Evolutionary conservation across 2,888 invertebrate species (phyloP).

Genomic region (Netelia virgata): DNA sequence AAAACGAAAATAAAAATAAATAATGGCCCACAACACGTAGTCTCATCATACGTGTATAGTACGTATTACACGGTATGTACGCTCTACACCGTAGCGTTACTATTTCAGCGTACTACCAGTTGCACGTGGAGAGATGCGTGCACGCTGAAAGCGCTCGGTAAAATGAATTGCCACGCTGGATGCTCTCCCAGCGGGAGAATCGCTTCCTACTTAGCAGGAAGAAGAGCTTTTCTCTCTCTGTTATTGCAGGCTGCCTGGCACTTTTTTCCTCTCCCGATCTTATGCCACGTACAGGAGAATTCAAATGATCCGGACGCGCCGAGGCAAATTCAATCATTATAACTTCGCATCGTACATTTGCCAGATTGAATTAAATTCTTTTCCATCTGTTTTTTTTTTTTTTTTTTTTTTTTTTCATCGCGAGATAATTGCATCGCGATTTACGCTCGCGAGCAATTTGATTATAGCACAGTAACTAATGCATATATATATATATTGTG

Average conservation of each 20-base stretch:
- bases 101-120: constrained; percentile 8
- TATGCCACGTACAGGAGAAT: constrained; percentile 37
- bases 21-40: constrained; percentile 63
- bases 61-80: constrained; percentile 49
- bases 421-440: constrained; percentile 36
- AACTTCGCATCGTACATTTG: constrained; percentile 39
- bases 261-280: constrained; percentile 27
- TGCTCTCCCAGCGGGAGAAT: constrained; percentile 61
- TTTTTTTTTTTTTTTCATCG: constrained; percentile 30
- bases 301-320: constrained; percentile 54
- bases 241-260: constrained; percentile 4
- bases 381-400: not conserved
- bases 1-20: constrained; percentile 37
- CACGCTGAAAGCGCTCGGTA: constrained; percentile 56
- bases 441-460: constrained; percentile 11
- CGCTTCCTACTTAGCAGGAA: constrained; percentile 68
- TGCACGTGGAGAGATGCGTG: constrained; percentile 65
- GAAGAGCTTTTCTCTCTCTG: constrained; percentile 53
- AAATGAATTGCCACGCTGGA: constrained; percentile 68
- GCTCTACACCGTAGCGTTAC: constrained; percentile 3
- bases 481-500: constrained; percentile 3
- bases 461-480: constrained; percentile 35
- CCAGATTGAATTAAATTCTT: constrained; percentile 56
- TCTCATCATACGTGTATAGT: constrained; percentile 30
- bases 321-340: constrained; percentile 62